Conservation (phyloP, 1,140 invertebrate species). For the Drosophila cardini region DNA sequence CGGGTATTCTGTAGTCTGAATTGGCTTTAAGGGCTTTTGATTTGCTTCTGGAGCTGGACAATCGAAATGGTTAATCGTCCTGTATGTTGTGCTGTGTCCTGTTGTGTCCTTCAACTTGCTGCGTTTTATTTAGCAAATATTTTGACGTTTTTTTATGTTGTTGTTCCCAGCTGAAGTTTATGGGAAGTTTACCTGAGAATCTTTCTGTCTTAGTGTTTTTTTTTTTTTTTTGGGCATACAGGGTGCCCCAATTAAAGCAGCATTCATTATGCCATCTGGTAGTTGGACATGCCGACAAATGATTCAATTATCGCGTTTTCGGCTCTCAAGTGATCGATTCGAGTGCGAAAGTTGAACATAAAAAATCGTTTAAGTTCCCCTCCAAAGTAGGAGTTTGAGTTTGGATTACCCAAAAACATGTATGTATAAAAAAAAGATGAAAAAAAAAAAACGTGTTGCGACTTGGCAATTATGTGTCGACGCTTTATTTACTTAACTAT, state of each 20-base stretch:
- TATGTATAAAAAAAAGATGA: too few relatives aligned
- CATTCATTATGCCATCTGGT: conserved; percentile 17
- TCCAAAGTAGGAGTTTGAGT: conserved; percentile 30
- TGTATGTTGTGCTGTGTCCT: conserved; percentile 18
- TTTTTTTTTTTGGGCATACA: conserved; percentile 2
- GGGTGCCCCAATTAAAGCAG: conserved; percentile 23
- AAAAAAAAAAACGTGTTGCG: conserved; percentile 20
- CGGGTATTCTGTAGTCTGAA: too few relatives aligned
- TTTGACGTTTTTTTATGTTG: conserved; percentile 65
- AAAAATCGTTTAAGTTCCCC: conserved; percentile 1
- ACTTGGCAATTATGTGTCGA: conserved; percentile 72
- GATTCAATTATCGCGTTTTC: conserved; percentile 63
- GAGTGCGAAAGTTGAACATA: conserved; percentile 71
- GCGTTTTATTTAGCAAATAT: conserved; percentile 81
- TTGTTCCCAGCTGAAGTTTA: conserved; percentile 30
- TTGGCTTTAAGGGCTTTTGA: background rate
- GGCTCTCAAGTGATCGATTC: conserved; percentile 40
- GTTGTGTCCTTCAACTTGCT: conserved; percentile 62
- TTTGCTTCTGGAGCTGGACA: conserved; percentile 13
- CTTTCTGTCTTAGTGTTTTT: background rate
- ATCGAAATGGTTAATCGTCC: background rate
- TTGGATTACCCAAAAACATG: conserved; percentile 42
- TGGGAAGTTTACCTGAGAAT: conserved; percentile 1
- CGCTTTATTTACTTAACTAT: conserved; percentile 68
- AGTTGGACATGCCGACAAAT: conserved; percentile 61